Base-by-base conservation (phyloP, 2,888 invertebrate genomes). In the Theodoxus fluviatilis region DNA sequence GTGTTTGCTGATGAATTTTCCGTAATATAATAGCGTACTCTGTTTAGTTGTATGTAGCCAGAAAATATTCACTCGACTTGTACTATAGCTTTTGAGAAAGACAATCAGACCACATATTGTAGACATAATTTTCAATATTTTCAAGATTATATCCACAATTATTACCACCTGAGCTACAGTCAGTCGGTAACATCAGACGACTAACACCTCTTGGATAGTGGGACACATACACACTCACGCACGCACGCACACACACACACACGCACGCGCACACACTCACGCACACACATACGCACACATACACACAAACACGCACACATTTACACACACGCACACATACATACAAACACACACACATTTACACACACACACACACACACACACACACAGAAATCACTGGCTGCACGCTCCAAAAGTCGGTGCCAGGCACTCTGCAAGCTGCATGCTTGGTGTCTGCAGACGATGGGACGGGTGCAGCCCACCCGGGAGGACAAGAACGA, bases 401-500 rank as follows among this genome's bases (percentile, higher is more conserved):
- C 3, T 57, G 28, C 28, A 57, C 25, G 28, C 9, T 57, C 57
- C 31, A 31, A 28, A 57, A 31, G 6, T 31, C 31, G 25, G 57
- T 25, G 9, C 31, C 31, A 9, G 57, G 25, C 25, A 57, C 31
- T 25, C 57, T 57, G 28, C 25, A 15, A n/a, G n/a, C 25, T n/a
- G 28, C 31, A 12, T 57, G 57, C n/a, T 47, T 28, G 63, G 33
- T 65, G 43, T 47, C 55, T 52, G n/a, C 71, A 79, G 79, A 67
- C 79, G 71, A 81, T 80, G 55, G 81, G 82, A 40, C 76, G 83
- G 18, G 76, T 79, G 12, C 83, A 83, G 70, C 84, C 85, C 1
- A 82, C 81, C 7, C 78, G 80, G 28, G 86, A 86, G 43, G 85
- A 86, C 73, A 79, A 83, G 70, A 80, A 80, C 57, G 84, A 85